These are phyloP conservation scores for Antennarius striatus DNA, from an alignment of 2,113 vertebrate species.

Conservation along the genomic window DNA sequence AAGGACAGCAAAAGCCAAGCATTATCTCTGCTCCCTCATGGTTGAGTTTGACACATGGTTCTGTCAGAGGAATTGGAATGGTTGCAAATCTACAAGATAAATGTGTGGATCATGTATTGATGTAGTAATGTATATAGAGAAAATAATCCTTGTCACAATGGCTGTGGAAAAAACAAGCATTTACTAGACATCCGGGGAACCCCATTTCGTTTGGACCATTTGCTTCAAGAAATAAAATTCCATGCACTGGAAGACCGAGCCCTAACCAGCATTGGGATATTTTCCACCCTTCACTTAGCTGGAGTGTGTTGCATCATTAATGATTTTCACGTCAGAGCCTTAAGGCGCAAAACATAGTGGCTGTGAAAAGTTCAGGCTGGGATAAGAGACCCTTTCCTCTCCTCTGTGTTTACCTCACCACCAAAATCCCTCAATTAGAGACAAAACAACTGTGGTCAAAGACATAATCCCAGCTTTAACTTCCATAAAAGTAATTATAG, in stretches of 20 bases:
- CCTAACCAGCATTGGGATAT: conserved; percentile 11
- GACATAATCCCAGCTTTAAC: conserved; percentile 73
- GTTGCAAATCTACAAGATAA: conserved; percentile 40
- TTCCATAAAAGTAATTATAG: conserved; percentile 76
- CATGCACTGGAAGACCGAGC: conserved; percentile 5
- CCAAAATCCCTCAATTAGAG: conserved; percentile 71
- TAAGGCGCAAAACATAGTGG: conserved; percentile 28
- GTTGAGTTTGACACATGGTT: conserved; percentile 45
- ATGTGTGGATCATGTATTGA: conserved; percentile 38
- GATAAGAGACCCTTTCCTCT: conserved; percentile 58
- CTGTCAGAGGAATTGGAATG: conserved; percentile 48
- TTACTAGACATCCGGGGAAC: conserved; percentile 47
- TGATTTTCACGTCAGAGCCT: conserved; percentile 31
- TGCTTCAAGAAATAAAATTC: neutral
- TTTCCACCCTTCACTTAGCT: conserved; percentile 37
- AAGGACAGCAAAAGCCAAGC: conserved; percentile 32
- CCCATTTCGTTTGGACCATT: conserved; percentile 28
- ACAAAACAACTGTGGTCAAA: conserved; percentile 67
- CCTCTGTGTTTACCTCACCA: conserved; percentile 63
- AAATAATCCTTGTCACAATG: conserved; percentile 52
- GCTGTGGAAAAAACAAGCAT: conserved; percentile 52
- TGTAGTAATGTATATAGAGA: conserved; percentile 37
- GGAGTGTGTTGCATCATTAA: conserved; percentile 58
- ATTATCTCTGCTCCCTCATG: conserved; percentile 48
- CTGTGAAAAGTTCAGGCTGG: conserved; percentile 48